Conservation (phyloP, 2,888 invertebrate genomes). For the Tachystola acroxantha region DNA sequence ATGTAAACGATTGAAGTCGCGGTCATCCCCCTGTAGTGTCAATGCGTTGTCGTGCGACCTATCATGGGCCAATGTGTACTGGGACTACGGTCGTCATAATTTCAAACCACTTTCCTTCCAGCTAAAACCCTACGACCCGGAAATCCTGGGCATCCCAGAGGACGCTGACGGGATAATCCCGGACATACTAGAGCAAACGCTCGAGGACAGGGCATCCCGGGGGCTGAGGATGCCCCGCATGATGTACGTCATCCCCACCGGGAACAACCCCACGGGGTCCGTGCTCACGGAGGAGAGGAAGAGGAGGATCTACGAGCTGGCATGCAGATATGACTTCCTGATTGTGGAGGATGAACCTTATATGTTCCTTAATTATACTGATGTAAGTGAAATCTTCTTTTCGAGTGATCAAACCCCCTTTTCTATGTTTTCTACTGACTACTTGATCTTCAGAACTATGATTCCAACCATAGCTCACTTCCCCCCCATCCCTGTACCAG, state of each 20-base stretch:
- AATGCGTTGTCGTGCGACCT: too few species aligned
- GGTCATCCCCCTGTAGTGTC: too few species aligned
- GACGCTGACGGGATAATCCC: constrained; percentile 84
- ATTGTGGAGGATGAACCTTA: constrained; percentile 92
- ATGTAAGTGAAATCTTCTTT: too few species aligned
- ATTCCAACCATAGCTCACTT: too few species aligned
- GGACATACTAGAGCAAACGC: constrained; percentile 71
- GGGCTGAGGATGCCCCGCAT: constrained; percentile 81
- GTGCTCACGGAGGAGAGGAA: constrained; percentile 82
- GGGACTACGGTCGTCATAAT: too few species aligned
- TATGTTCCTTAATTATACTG: constrained; percentile 85
- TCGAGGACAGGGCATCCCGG: constrained; percentile 61
- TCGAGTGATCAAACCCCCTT: too few species aligned
- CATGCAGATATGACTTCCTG: constrained; percentile 86
- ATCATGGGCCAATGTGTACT: too few species aligned
- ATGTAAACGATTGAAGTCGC: too few species aligned
- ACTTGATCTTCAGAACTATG: too few species aligned
- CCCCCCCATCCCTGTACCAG: too few species aligned
- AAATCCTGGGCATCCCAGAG: constrained; percentile 82
- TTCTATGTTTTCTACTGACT: too few species aligned
- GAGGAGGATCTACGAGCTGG: constrained; percentile 84
- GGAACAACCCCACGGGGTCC: constrained; percentile 86
- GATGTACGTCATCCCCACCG: constrained; percentile 81
- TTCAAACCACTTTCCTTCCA: too few species aligned
- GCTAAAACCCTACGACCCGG: constrained; percentile 83